Evolutionary conservation across 2,888 invertebrate genomes (phyloP).

Genomic region (Chesias legatella): DNA sequence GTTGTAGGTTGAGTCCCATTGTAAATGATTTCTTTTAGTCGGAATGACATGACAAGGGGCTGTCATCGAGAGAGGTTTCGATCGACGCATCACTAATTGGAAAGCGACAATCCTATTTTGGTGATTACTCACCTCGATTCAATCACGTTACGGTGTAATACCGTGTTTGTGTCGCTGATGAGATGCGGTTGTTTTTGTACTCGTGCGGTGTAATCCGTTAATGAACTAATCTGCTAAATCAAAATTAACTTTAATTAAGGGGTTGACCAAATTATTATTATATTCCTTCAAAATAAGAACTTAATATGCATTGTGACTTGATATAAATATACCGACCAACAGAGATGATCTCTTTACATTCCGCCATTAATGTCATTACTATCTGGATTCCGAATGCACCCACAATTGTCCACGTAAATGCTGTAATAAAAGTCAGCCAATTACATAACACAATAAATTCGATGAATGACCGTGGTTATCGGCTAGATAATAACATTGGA

Average conservation of each 20-base stretch:
- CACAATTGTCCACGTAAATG: slow-evolving; percentile 2
- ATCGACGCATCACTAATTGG: slow-evolving; percentile 65
- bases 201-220: too few species aligned
- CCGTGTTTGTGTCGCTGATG: slow-evolving; percentile 28
- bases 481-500: slow-evolving; percentile 24
- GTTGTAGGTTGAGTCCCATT: too few species aligned
- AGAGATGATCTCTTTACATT: background rate
- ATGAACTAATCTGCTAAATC: too few species aligned
- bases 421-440: slow-evolving; percentile 20
- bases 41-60: slow-evolving; percentile 25
- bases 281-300: too few species aligned
- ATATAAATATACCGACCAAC: background rate
- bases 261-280: too few species aligned
- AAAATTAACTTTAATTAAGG: too few species aligned
- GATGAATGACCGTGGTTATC: slow-evolving; percentile 21
- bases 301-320: too few species aligned
- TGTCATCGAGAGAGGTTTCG: slow-evolving; percentile 42
- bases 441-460: slow-evolving; percentile 18
- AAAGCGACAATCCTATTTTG: slow-evolving; percentile 74
- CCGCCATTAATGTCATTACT: background rate
- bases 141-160: slow-evolving; percentile 32
- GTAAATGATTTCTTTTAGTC: slow-evolving; percentile 17
- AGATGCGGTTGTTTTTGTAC: slow-evolving; percentile 29
- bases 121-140: slow-evolving; percentile 62
- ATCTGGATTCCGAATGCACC: background rate